A percentile compares a stretch with the other conserved stretches of the same genome.
Conservation (phyloP, 2,113 vertebrate genomes). For the Ictalurus furcatus region DNA sequence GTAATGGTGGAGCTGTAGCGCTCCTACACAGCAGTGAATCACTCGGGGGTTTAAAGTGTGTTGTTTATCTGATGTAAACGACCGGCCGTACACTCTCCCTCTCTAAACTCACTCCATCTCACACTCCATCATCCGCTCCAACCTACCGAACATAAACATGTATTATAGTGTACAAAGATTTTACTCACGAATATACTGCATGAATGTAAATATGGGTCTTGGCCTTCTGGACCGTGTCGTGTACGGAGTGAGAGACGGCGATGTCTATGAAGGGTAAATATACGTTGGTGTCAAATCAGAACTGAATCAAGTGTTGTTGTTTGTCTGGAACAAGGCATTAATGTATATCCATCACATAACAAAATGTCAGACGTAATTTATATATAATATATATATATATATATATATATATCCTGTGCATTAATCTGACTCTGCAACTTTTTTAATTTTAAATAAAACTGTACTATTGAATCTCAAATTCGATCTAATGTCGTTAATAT, state of each 20-base stretch:
- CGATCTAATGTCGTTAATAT: conserved; percentile 6
- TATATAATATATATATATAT: conserved; percentile 31
- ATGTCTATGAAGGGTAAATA: conserved; percentile 60
- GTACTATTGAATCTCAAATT: conserved; percentile 64
- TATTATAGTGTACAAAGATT: conserved; percentile 70
- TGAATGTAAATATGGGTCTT: conserved; percentile 78
- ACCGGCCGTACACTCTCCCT: background rate
- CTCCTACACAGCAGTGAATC: conserved; percentile 36
- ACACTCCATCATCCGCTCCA: conserved; percentile 49
- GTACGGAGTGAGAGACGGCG: conserved; percentile 58
- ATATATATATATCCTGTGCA: conserved; percentile 55
- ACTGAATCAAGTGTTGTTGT: conserved; percentile 60
- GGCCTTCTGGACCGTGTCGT: conserved; percentile 71
- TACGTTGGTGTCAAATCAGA: conserved; percentile 66
- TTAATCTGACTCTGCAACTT: conserved; percentile 71
- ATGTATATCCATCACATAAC: conserved; percentile 69
- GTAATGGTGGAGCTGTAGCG: conserved; percentile 34
- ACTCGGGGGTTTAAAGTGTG: conserved; percentile 9
- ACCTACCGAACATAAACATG: conserved; percentile 71
- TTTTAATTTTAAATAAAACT: conserved; percentile 88
- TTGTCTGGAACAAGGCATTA: conserved; percentile 74
- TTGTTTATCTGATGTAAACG: conserved; percentile 38
- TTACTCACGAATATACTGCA: conserved; percentile 72
- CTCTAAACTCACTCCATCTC: conserved; percentile 38
- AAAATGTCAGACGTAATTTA: conserved; percentile 62